A percentile compares a stretch with the other conserved stretches of the same genome.
Conservation (phyloP, 37 sponge, comb jelly and placozoan genomes). For the Mnemiopsis leidyi region DNA sequence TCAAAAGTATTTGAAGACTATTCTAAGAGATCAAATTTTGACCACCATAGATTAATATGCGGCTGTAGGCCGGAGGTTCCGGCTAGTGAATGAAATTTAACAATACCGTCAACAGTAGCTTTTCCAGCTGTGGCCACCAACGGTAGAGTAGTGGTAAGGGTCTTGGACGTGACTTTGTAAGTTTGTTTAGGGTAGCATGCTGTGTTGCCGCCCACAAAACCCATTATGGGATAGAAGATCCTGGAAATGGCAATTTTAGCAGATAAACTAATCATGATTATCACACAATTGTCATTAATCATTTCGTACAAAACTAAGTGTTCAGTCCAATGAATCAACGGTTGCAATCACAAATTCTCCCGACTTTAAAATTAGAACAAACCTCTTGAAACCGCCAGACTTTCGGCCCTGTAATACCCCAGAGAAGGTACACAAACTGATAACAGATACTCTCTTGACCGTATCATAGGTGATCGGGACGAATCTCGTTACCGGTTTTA, state of each 20-base stretch:
- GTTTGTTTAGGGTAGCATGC: slow-evolving; percentile 53
- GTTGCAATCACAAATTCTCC: too few species aligned
- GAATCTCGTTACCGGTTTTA: slow-evolving; percentile 52
- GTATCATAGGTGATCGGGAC: slow-evolving; percentile 36
- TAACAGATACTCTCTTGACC: slow-evolving; percentile 38
- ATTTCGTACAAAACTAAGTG: too few species aligned
- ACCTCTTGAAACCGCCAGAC: slow-evolving; percentile 22
- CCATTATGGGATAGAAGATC: slow-evolving; percentile 18
- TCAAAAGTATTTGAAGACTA: too few species aligned
- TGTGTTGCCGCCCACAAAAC: background rate
- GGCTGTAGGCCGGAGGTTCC: too few species aligned
- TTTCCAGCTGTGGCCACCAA: slow-evolving; percentile 13
- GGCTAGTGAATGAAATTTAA: too few species aligned
- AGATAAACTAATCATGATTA: too few species aligned
- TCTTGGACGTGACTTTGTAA: background rate
- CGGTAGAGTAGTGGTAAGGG: background rate
- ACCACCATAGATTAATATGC: too few species aligned
- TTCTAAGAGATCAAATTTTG: too few species aligned
- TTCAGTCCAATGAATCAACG: too few species aligned
- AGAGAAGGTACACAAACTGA: slow-evolving; percentile 15
- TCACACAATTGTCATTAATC: too few species aligned
- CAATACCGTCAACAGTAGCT: slow-evolving; percentile 35
- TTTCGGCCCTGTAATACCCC: slow-evolving; percentile 59
- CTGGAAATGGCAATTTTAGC: too few species aligned
- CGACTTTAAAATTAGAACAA: background rate